These are phyloP conservation scores for Saturnia japonica DNA, from an alignment of 2,888 invertebrate species.

Conservation along the genomic window DNA sequence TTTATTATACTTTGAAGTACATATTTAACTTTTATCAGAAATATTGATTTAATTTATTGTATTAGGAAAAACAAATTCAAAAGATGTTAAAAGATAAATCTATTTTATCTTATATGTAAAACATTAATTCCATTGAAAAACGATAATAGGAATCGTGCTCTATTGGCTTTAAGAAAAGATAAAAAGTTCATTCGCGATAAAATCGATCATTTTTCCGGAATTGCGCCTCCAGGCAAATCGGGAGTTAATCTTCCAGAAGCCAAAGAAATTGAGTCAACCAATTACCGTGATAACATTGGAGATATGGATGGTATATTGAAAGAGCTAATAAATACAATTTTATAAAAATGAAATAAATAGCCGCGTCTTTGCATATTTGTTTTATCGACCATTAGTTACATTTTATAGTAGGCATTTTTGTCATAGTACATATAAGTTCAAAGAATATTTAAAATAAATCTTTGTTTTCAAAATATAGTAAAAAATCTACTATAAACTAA, in stretches of 20 bases:
- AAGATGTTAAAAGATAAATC: neutral
- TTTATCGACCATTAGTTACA: too few species aligned
- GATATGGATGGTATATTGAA: slow-evolving; percentile 37
- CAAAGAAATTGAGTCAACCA: slow-evolving; percentile 56
- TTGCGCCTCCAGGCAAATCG: slow-evolving; percentile 45
- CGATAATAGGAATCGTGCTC: slow-evolving; percentile 17
- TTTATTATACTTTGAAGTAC: too few species aligned
- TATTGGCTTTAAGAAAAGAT: slow-evolving; percentile 27
- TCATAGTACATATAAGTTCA: too few species aligned
- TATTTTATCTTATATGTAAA: neutral
- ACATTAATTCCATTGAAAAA: slow-evolving; percentile 11
- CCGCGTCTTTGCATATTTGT: too few species aligned
- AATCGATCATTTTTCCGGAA: slow-evolving; percentile 40
- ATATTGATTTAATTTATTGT: too few species aligned
- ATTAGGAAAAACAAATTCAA: too few species aligned
- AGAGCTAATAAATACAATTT: slow-evolving; percentile 33
- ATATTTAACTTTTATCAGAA: neutral
- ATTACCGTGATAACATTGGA: slow-evolving; percentile 62
- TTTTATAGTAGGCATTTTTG: too few species aligned
- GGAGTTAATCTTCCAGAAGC: slow-evolving; percentile 51
- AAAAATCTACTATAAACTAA: too few species aligned
- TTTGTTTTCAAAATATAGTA: too few species aligned
- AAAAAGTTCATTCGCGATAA: slow-evolving; percentile 33
- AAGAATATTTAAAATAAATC: too few species aligned
- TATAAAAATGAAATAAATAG: neutral